These are phyloP conservation scores for Chiridota heheva DNA, from an alignment of 35 echinoderm and acorn worm genomes.

Conservation along the genomic window DNA sequence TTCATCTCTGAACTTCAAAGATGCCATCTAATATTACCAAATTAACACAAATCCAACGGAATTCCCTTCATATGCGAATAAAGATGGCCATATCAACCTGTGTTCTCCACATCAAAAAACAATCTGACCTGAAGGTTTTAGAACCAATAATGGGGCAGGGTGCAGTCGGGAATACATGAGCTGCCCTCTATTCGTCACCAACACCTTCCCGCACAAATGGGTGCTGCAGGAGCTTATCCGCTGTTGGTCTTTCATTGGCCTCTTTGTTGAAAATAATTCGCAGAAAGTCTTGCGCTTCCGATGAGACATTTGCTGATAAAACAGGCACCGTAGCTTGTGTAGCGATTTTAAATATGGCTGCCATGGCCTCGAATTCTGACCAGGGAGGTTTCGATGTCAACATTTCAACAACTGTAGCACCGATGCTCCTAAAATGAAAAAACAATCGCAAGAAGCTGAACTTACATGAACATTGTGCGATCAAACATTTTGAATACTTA, in stretches of 20 bases:
- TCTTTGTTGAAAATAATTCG: conserved; percentile 58
- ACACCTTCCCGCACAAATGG: conserved; percentile 69
- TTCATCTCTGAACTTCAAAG: too few species aligned
- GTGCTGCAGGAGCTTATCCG: conserved; percentile 65
- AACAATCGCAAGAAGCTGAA: conserved; percentile 13
- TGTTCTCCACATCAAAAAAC: too few species aligned
- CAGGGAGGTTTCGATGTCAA: conserved; percentile 91
- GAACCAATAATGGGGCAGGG: too few species aligned
- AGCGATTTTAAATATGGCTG: conserved; percentile 97
- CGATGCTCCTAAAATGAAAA: conserved; percentile 83
- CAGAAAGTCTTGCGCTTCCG: conserved; percentile 64
- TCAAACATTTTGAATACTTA: not conserved
- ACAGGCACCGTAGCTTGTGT: conserved; percentile 69
- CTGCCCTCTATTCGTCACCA: conserved; percentile 31
- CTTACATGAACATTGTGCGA: not conserved
- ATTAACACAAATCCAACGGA: too few species aligned
- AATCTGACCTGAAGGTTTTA: too few species aligned
- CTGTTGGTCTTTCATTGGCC: conserved; percentile 65
- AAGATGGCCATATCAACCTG: too few species aligned
- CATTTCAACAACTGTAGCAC: conserved; percentile 99
- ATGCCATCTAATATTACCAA: too few species aligned
- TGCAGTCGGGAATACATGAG: too few species aligned
- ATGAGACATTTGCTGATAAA: conserved; percentile 68
- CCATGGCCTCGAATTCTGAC: conserved; percentile 98
- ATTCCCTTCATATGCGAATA: too few species aligned